Evolutionary conservation across 2,888 invertebrate genomes (phyloP), one percentile per base, ranked within the genome.

Genomic region (Lycocerus yunnanus): DNA sequence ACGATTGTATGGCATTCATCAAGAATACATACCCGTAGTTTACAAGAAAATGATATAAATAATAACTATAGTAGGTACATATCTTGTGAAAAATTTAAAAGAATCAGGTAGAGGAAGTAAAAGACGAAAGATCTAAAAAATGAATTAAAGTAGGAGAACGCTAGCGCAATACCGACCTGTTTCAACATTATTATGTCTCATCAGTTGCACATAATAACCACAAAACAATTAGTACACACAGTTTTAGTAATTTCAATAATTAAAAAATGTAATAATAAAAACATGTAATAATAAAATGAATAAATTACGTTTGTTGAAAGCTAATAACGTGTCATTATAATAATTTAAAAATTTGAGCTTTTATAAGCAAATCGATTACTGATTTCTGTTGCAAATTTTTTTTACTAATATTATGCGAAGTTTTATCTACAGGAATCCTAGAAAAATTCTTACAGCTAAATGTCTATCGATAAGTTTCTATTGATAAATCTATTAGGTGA

Each of bases 231-330:
- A n/a, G n/a, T n/a, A 8, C 8, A n/a, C 43, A 13, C 11, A n/a
- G 43, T 13, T 43, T 11, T 11, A 13, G 27, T 13, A 27, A 13
- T 27, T 27, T 43, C 1, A 43, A 43, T 13, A 27, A 27, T 27
- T n/a, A n/a, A 27, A 27, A 58, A 66, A n/a, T 21, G 15, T 18
- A 24, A 27, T 73, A 69, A 69, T 59, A 63, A 59, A 71, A 67
- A 21, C 58, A 58, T 68, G 74, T 70, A 70, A 75, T 27, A 75
- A 73, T 75, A 27, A 71, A 75, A 73, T 68, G 70, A 69, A 63
- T 58, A 79, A 77, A 78, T 78, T 69, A 84, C 85, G 85, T 84
- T 83, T 80, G 79, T 76, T 27, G 70, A 67, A 68, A 73, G 63
- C 73, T 77, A 73, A 43, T 66, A 69, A 72, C 73, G 66, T 68